Percentiles rank a stretch among this genome's conserved stretches.
These are phyloP conservation scores for Chionodraco myersi DNA, from an alignment of 2,113 vertebrate species.

Conservation along the genomic window DNA sequence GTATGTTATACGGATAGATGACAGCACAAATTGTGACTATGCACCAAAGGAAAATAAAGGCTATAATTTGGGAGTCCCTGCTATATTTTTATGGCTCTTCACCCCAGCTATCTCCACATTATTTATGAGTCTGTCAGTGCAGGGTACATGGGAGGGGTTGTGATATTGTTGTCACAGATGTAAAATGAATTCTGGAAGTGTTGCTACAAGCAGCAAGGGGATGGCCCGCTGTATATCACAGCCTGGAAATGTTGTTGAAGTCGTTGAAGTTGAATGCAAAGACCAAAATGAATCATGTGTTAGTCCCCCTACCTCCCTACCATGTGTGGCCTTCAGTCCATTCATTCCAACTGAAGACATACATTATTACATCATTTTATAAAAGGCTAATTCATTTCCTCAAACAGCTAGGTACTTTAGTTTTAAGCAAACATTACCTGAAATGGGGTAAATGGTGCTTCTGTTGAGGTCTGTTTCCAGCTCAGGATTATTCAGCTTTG, in stretches of 20 bases:
- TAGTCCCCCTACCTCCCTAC: not conserved
- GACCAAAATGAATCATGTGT: not conserved
- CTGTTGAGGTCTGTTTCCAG: slow-evolving; percentile 12
- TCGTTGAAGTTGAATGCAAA: not conserved
- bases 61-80: slow-evolving; percentile 52
- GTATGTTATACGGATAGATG: slow-evolving; percentile 30
- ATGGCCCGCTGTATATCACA: slow-evolving; percentile 22
- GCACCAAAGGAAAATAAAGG: slow-evolving; percentile 41
- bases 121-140: slow-evolving; percentile 60
- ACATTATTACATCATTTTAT: not conserved
- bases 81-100: slow-evolving; percentile 47
- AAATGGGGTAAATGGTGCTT: not conserved
- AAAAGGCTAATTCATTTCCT: not conserved
- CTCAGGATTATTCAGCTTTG: not conserved
- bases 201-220: slow-evolving; percentile 17
- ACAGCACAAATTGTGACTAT: slow-evolving; percentile 44
- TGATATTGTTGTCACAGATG: slow-evolving; percentile 26
- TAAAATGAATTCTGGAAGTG: slow-evolving; percentile 29
- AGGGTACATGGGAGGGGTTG: slow-evolving; percentile 9
- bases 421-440: not conserved
- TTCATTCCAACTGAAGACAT: not conserved
- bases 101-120: slow-evolving; percentile 37
- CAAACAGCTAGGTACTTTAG: not conserved
- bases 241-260: slow-evolving; percentile 1
- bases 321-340: not conserved